phyloP scores from a whole-genome alignment of 2,113 vertebrate species.

The Ameiurus melas region DNA sequence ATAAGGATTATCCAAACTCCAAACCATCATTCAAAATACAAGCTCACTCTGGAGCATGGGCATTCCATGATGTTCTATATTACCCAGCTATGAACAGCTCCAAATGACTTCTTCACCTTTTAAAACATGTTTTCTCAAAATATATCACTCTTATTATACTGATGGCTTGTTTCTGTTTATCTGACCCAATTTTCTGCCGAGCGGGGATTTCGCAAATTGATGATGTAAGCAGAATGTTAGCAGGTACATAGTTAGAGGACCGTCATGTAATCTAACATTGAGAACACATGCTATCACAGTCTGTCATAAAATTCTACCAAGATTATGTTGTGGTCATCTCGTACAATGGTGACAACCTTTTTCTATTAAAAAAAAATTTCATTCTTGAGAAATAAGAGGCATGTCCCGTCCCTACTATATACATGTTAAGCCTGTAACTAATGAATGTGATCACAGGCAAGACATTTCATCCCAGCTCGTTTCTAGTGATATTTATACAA shows the following conservation, averaged over 20 bases:
- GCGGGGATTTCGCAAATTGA: not conserved
- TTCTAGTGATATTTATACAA: slow-evolving; percentile 65
- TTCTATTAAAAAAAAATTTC: no score
- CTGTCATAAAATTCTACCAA: not conserved
- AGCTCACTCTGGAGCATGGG: not conserved
- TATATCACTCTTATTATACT: not conserved
- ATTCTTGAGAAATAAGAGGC: not conserved
- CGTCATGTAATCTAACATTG: not conserved
- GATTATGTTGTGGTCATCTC: not conserved
- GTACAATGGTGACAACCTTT: not conserved
- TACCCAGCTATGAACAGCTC: not conserved
- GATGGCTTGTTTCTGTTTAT: not conserved
- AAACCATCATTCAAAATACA: not conserved
- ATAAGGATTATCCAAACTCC: not conserved
- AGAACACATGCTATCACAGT: not conserved
- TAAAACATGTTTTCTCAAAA: not conserved
- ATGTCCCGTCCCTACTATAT: not conserved
- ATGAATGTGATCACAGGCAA: slow-evolving; percentile 57
- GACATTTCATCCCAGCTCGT: slow-evolving; percentile 38
- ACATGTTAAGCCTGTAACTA: slow-evolving; percentile 57
- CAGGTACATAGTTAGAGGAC: no score
- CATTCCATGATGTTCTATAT: not conserved
- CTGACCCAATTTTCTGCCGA: not conserved
- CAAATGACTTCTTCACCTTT: not conserved
- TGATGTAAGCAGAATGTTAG: not conserved